phyloP scores from a whole-genome alignment of 2,797 vertebrate species.

The Podarcis siculus region DNA sequence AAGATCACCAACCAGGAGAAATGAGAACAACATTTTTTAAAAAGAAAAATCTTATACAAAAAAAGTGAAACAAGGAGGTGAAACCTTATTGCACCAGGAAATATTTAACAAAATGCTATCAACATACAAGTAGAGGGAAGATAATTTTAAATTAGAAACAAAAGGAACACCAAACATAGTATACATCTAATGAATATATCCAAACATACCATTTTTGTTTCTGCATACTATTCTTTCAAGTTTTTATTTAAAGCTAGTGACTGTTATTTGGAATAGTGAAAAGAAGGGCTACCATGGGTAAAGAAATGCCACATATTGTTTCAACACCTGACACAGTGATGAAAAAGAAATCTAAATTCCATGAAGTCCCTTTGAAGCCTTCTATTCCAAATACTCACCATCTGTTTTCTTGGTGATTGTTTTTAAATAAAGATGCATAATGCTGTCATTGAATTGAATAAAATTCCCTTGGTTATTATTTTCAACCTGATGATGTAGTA shows the following conservation, averaged over 20 bases:
- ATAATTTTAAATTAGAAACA: background rate
- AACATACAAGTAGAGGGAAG: background rate
- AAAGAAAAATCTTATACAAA: too few relatives aligned
- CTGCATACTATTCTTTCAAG: background rate
- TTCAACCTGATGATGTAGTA: constrained; percentile 14
- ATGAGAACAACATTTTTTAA: background rate
- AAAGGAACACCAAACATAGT: too few relatives aligned
- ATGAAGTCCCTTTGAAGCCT: constrained; percentile 15
- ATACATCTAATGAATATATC: background rate
- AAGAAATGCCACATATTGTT: background rate
- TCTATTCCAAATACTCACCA: constrained; percentile 22
- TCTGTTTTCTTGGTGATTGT: constrained; percentile 4
- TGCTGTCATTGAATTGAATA: background rate
- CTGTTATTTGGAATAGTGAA: background rate
- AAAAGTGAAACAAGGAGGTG: background rate
- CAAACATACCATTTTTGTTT: background rate
- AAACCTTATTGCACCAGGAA: background rate
- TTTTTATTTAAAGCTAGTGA: background rate
- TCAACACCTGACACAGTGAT: background rate
- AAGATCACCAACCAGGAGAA: background rate
- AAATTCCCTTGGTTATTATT: constrained; percentile 16
- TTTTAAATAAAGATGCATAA: constrained; percentile 29
- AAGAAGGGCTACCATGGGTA: constrained; percentile 2
- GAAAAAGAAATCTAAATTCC: background rate
- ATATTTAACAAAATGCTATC: background rate